Base-by-base conservation (phyloP, 2,888 invertebrate genomes). In the Apamea anceps region DNA sequence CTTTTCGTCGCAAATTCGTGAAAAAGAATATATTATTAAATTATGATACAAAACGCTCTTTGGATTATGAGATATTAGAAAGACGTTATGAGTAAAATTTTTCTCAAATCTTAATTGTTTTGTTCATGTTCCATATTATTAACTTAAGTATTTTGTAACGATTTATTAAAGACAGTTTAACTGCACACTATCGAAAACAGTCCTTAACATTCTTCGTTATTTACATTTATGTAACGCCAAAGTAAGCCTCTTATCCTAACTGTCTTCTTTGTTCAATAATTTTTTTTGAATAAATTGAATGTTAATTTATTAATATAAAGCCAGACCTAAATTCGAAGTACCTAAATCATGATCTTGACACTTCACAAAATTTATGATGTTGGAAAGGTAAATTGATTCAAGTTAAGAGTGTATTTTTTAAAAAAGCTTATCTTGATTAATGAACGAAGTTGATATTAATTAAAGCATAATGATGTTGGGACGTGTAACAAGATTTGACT, bases 391-490 rank as follows among this genome's bases (percentile, higher is more conserved):
- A 75, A 67, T 74, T 73, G 28, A 60, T 42, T 75, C 13, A 70
- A 54, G 54, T 72, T 48, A 0, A 7, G 0, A 73, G 48, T 32
- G 15, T 45, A 37, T 72, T 66, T 51, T 37, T 45, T n/a, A 37
- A n/a, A 45, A 81, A 75, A 72, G 6, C 37, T 77, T 63, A 28
- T 65, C 66, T 72, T 78, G 42, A 68, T 77, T 75, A 78, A 84
- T 84, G 37, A 81, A 75, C 8, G 13, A 62, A 72, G 65, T 62
- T 13, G 13, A 62, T 51, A 71, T 80, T 54, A 65, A 70, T 75
- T 42, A 70, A 54, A 42, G 51, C 12, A 25, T 77, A 71, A 81
- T 81, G 18, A 62, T 37, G 28, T 37, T 37, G 60, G 37, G 48
- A 62, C 60, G 15, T 67, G 21, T 72, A 71, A 81, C 77, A n/a